phyloP scores from a whole-genome alignment of 2,888 invertebrate species.

The Phragmatobia fuliginosa region DNA sequence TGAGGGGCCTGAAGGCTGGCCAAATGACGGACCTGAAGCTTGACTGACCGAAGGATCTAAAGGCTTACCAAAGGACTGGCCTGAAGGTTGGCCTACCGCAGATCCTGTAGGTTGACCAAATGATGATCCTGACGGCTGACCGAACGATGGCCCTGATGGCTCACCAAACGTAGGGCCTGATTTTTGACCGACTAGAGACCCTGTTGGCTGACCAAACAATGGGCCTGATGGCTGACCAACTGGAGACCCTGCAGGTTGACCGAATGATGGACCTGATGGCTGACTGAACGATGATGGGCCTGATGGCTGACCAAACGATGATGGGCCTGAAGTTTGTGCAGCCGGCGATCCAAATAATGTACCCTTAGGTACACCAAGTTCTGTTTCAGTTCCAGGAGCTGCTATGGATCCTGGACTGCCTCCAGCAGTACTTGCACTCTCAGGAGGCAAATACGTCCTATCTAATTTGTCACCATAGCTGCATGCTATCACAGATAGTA shows the following conservation, averaged over 20 bases:
- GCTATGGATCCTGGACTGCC: slow-evolving; percentile 76
- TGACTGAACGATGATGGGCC: slow-evolving; percentile 10
- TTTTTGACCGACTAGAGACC: slow-evolving; percentile 3
- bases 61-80: not conserved
- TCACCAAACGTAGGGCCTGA: slow-evolving; percentile 10
- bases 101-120: not conserved
- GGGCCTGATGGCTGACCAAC: slow-evolving; percentile 18
- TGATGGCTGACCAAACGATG: slow-evolving; percentile 15
- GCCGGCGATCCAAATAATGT: slow-evolving; percentile 23
- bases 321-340: slow-evolving; percentile 15
- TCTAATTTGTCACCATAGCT: slow-evolving; percentile 80
- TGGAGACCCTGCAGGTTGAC: slow-evolving; percentile 10
- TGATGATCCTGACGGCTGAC: slow-evolving; percentile 10
- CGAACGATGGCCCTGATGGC: slow-evolving; percentile 10
- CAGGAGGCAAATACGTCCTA: slow-evolving; percentile 79
- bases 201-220: slow-evolving; percentile 18
- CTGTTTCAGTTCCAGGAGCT: slow-evolving; percentile 60
- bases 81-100: slow-evolving; percentile 21
- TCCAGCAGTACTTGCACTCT: slow-evolving; percentile 74
- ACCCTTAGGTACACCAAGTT: slow-evolving; percentile 33
- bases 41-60: slow-evolving; percentile 22
- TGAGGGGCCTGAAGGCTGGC: slow-evolving; percentile 4
- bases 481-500: slow-evolving; percentile 75
- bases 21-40: slow-evolving; percentile 26
- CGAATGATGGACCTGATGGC: slow-evolving; percentile 19